Percentiles rank a stretch among this genome's conserved stretches.
phyloP scores from a whole-genome alignment of 92 coral and sea anemone genomes.

The Heliopora coerulea region DNA sequence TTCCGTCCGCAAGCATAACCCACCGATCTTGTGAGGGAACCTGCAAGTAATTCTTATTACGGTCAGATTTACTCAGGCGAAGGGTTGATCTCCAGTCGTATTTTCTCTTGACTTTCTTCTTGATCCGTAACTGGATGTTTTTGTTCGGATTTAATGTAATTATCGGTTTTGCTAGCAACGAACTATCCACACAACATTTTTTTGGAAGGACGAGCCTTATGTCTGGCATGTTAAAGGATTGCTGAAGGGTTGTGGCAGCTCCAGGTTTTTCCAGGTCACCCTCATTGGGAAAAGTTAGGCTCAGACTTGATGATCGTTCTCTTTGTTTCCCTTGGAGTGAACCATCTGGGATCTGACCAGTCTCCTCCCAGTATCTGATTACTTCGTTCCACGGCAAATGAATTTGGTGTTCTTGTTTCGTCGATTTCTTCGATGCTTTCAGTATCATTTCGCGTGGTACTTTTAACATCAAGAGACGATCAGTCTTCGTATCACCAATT shows the following conservation, averaged over 20 bases:
- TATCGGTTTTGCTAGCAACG: slow-evolving; percentile 4
- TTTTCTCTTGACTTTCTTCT: slow-evolving; percentile 22
- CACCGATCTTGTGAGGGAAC: slow-evolving; percentile 14
- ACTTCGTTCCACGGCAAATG: slow-evolving; percentile 35
- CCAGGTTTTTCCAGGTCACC: neutral
- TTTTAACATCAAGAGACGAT: slow-evolving; percentile 21
- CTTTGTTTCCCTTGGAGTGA: neutral
- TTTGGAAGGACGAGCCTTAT: slow-evolving; percentile 22
- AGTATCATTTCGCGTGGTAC: slow-evolving; percentile 25
- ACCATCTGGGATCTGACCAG: slow-evolving; percentile 19
- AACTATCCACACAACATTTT: slow-evolving; percentile 30
- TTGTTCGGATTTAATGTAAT: slow-evolving; percentile 17
- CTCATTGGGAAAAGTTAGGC: slow-evolving; percentile 20
- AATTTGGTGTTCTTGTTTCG: slow-evolving; percentile 19
- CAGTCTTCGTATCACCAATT: neutral
- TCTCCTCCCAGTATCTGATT: slow-evolving; percentile 21
- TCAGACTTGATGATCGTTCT: slow-evolving; percentile 2
- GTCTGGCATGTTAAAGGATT: slow-evolving; percentile 5
- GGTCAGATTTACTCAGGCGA: slow-evolving; percentile 27
- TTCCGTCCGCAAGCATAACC: slow-evolving; percentile 35
- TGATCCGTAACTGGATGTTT: slow-evolving; percentile 24
- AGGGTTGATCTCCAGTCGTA: slow-evolving; percentile 22
- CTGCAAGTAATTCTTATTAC: slow-evolving; percentile 14
- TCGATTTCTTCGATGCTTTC: slow-evolving; percentile 4
- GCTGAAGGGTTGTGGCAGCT: neutral